A percentile compares a stretch with the other conserved stretches of the same genome.
phyloP scores from a whole-genome alignment of 92 coral and sea anemone species.

The Actinernus sp. region DNA sequence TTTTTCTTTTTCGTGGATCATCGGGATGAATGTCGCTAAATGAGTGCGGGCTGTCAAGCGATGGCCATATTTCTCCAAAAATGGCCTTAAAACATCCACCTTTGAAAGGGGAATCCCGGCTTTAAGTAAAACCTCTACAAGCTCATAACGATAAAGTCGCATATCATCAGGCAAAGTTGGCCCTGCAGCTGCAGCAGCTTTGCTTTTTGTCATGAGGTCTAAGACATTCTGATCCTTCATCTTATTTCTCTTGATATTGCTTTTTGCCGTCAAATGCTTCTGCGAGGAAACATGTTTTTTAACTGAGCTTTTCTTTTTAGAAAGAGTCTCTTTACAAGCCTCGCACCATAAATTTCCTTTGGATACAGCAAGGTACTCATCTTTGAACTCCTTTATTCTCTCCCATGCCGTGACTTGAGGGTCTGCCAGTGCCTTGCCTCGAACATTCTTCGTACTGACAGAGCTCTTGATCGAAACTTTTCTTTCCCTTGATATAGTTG shows the following conservation, averaged over 20 bases:
- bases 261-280: too few species aligned
- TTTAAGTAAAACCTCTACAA: slow-evolving; percentile 43
- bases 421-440: slow-evolving; percentile 14
- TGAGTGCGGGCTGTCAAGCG: slow-evolving; percentile 41
- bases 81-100: slow-evolving; percentile 50
- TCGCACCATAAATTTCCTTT: too few species aligned
- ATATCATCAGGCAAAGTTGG: slow-evolving; percentile 60
- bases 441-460: slow-evolving; percentile 20
- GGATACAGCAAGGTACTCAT: slow-evolving; percentile 18
- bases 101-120: slow-evolving; percentile 57
- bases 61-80: slow-evolving; percentile 60
- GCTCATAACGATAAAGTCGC: slow-evolving; percentile 66
- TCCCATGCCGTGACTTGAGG: slow-evolving; percentile 32
- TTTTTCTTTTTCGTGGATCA: slow-evolving; percentile 35
- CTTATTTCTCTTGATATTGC: too few species aligned
- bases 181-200: slow-evolving; percentile 30
- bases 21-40: slow-evolving; percentile 34
- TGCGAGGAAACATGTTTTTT: too few species aligned
- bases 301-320: too few species aligned
- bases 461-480: too few species aligned
- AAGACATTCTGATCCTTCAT: background rate
- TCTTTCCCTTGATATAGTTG: background rate
- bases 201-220: background rate
- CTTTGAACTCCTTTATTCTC: slow-evolving; percentile 29
- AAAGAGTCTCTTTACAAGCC: too few species aligned